Evolutionary conservation across 1,140 invertebrate species (phyloP).

Genomic region (Adelges cooleyi): DNA sequence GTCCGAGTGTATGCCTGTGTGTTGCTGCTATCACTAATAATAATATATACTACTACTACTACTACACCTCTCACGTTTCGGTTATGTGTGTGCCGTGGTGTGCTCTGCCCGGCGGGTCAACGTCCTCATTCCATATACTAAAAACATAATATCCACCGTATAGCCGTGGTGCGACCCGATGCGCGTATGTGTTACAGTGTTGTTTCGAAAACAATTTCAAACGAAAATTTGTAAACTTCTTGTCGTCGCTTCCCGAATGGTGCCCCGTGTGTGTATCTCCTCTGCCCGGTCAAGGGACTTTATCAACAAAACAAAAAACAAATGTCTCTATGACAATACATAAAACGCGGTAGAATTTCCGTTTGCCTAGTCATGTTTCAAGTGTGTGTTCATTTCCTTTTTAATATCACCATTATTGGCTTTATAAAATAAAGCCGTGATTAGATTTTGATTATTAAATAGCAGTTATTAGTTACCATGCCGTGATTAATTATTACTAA

Average conservation of each 20-base stretch:
- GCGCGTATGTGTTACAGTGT: neutral
- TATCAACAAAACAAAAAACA: too few relatives aligned
- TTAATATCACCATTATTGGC: too few relatives aligned
- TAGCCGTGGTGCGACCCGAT: neutral
- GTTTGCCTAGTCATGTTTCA: neutral
- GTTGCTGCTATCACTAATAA: neutral
- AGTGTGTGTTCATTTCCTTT: too few relatives aligned
- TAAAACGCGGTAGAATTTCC: neutral
- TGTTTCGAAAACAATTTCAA: constrained; percentile 21
- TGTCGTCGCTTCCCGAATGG: neutral
- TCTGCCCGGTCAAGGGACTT: too few relatives aligned
- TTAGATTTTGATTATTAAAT: too few relatives aligned
- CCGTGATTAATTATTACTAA: too few relatives aligned
- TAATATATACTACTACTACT: neutral
- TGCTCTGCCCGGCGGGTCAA: constrained; percentile 11
- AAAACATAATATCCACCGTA: constrained; percentile 5
- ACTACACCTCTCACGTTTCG: constrained; percentile 18
- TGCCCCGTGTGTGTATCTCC: too few relatives aligned
- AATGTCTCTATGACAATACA: too few relatives aligned
- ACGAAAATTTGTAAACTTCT: constrained; percentile 6
- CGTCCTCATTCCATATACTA: constrained; percentile 27
- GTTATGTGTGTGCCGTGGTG: too few relatives aligned
- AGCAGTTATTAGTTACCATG: too few relatives aligned
- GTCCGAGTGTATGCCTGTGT: too few relatives aligned
- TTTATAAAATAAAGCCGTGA: too few relatives aligned